Evolutionary conservation across 1,140 invertebrate species (phyloP), one percentile per base, ranked within the genome.

Genomic region (Schlechtendalia chinensis): DNA sequence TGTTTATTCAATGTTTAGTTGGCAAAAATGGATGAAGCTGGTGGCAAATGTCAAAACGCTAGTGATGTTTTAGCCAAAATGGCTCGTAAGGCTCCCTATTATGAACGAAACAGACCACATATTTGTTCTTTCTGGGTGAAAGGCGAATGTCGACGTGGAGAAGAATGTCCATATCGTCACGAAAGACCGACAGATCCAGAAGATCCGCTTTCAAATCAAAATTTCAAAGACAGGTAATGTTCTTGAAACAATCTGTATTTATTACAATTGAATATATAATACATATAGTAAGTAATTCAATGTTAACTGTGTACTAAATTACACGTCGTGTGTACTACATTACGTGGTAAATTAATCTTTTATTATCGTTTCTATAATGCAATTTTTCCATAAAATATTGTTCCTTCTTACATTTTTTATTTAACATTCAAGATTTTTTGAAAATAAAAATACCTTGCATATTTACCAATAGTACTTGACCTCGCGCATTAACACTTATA

Each of bases 41-140:
- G 91, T 32, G 90, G 91, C 11, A 93, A 93, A 86, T 91, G 92
- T 0, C 89, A 92, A 82, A 92, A 92, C 27, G 91, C 93, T 0
- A 93, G 91, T 85, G 97, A 99, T 84, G 90, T 99, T 84, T 86
- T 99, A 17, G 90, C 97, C 85, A 96, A 98, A 84, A 87, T 99
- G 82, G 98, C 98, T 5, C 89, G 98, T 56, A 99, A 96, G 19
- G 94, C 96, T 56, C 98, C 98, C 0, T 99, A 99, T 86, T 99
- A 99, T 85, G 99, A 99, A 85, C 88, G 98, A 71, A 99, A 99
- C 85, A 89, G 96, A 83, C 97, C 98, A 0, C 98, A 99, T 86
- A 98, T 99, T 63, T 99, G 98, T 87, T 99, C 97, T 0, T 99
- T 99, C 86, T 99, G 97, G 96, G 97, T 99, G 0, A 99, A 99